Conservation (phyloP, 2,797 vertebrate species). For the Clarias fuscus region DNA sequence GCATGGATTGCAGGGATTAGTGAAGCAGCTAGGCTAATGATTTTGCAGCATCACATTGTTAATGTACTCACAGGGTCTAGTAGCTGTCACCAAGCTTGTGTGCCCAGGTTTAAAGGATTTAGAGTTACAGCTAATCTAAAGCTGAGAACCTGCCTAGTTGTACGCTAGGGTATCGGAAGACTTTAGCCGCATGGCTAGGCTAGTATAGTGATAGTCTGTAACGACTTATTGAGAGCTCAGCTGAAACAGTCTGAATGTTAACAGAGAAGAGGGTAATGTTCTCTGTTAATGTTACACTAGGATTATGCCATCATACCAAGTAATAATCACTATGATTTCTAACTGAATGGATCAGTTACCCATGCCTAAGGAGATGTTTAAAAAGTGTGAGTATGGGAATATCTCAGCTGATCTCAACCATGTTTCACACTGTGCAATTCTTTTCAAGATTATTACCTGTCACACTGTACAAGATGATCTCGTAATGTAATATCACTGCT, state of each 20-base stretch:
- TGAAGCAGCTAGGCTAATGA: constrained; percentile 32
- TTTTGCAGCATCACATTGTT: constrained; percentile 31
- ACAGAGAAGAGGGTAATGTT: constrained; percentile 14
- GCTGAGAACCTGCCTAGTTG: neutral
- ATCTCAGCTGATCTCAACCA: neutral
- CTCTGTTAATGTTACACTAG: neutral
- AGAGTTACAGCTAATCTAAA: neutral
- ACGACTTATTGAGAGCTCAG: constrained; percentile 14
- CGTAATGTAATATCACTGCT: neutral
- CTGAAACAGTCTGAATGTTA: constrained; percentile 27
- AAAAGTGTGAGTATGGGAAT: neutral
- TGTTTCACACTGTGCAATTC: neutral
- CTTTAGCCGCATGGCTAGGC: constrained; percentile 12
- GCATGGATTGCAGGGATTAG: constrained; percentile 40
- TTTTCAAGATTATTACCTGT: neutral
- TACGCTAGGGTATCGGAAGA: neutral
- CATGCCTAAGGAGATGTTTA: constrained; percentile 4
- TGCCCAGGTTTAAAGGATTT: constrained; percentile 25
- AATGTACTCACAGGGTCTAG: constrained; percentile 19
- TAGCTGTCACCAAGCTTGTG: neutral
- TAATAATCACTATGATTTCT: constrained; percentile 32
- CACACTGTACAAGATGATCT: neutral
- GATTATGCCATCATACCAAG: constrained; percentile 16
- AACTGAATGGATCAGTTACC: neutral
- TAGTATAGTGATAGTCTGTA: constrained; percentile 16